These are phyloP conservation scores for Caenorhabditis doughertyi DNA, from an alignment of 2,888 invertebrate genomes.

Conservation along the genomic window DNA sequence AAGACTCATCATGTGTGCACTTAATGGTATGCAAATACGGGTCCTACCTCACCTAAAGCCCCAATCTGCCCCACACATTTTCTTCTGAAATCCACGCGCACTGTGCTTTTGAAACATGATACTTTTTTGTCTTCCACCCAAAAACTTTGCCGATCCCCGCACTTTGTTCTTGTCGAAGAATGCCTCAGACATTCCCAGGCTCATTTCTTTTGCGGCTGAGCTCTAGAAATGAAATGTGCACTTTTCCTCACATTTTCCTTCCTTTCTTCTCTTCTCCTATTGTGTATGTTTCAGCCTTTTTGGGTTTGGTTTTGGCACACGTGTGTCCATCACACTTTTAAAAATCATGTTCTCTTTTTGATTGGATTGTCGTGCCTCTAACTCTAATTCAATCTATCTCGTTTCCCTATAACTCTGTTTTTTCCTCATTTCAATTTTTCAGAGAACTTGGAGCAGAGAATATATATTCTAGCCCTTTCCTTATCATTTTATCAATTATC, in stretches of 20 bases:
- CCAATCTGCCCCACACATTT: slow-evolving; percentile 56
- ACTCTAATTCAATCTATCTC: slow-evolving; percentile 7
- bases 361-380: slow-evolving; percentile 7
- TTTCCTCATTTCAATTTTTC: background rate
- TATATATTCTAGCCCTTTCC: background rate
- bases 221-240: slow-evolving; percentile 46
- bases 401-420: background rate
- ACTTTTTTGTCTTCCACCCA: slow-evolving; percentile 53
- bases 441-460: slow-evolving; percentile 12
- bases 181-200: slow-evolving; percentile 53
- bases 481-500: slow-evolving; percentile 6
- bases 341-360: background rate
- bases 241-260: slow-evolving; percentile 28
- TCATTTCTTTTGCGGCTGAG: slow-evolving; percentile 39
- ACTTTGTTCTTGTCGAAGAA: slow-evolving; percentile 57
- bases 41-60: slow-evolving; percentile 39
- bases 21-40: slow-evolving; percentile 63
- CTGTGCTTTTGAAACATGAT: slow-evolving; percentile 56
- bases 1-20: slow-evolving; percentile 58
- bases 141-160: slow-evolving; percentile 58
- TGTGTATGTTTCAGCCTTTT: slow-evolving; percentile 21
- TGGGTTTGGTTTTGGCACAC: slow-evolving; percentile 3
- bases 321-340: background rate
- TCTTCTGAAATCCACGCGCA: slow-evolving; percentile 64
- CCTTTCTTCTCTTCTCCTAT: slow-evolving; percentile 7